Conservation (phyloP, 2,113 vertebrate species). For the Pan paniscus region DNA sequence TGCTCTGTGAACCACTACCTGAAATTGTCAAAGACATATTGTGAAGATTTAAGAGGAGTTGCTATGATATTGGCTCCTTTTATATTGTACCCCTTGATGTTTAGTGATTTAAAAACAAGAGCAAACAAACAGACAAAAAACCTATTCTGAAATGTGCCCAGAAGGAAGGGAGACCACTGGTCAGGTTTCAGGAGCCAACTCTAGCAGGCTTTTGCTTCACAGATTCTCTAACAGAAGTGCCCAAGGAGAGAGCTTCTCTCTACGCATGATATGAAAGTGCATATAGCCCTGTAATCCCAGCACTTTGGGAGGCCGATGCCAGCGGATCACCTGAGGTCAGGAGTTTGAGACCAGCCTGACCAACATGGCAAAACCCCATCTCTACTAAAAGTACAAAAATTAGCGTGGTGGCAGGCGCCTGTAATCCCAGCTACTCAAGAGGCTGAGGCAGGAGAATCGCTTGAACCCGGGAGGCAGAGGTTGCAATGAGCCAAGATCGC, state of each 20-base stretch:
- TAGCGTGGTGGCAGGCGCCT: no score
- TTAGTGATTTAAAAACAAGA: not conserved
- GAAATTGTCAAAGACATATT: constrained; percentile 1
- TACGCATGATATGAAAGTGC: not conserved
- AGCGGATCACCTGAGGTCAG: no score
- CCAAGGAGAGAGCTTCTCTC: not conserved
- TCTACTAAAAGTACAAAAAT: no score
- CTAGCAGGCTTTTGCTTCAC: not conserved
- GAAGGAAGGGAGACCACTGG: not conserved
- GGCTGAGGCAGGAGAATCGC: no score
- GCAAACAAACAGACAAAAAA: not conserved
- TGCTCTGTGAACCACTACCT: not conserved
- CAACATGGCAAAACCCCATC: no score
- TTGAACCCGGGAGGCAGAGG: no score
- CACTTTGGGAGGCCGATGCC: no score
- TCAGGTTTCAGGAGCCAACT: not conserved
- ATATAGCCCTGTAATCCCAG: not conserved
- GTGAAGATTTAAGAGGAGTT: not conserved
- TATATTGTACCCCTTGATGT: not conserved
- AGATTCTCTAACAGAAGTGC: not conserved
- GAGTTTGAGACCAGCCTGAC: no score
- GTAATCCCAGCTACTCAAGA: no score
- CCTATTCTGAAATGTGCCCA: not conserved
- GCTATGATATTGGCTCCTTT: not conserved
- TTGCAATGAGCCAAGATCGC: no score